These are phyloP conservation scores for Leptothorax acervorum DNA, from an alignment of 2,888 invertebrate genomes.

Conservation along the genomic window DNA sequence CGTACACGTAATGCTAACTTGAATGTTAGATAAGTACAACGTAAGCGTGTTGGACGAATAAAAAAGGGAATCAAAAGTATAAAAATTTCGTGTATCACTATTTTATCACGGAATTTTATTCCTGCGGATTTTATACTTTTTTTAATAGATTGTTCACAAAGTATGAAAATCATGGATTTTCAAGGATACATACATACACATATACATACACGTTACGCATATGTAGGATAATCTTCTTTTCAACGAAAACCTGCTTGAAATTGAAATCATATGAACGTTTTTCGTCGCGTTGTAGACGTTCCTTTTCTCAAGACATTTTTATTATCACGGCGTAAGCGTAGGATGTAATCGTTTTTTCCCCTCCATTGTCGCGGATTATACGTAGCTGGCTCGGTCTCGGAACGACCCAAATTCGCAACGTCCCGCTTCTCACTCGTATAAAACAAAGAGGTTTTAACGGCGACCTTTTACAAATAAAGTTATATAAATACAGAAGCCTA, in stretches of 20 bases:
- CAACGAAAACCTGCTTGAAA: slow-evolving; percentile 17
- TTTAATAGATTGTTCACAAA: not conserved
- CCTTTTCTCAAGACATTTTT: slow-evolving; percentile 30
- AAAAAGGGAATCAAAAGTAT: not conserved
- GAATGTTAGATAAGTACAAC: not conserved
- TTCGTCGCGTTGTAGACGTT: slow-evolving; percentile 12
- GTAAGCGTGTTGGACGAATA: not conserved
- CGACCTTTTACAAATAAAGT: slow-evolving; percentile 14
- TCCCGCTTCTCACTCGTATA: not conserved
- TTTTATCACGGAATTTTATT: slow-evolving; percentile 19
- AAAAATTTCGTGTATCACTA: not conserved
- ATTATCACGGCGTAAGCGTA: not conserved
- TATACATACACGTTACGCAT: not conserved
- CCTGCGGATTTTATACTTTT: not conserved
- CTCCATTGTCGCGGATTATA: slow-evolving; percentile 24
- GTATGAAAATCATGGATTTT: not conserved
- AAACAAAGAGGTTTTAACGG: slow-evolving; percentile 2
- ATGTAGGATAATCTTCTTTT: slow-evolving; percentile 30
- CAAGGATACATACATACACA: not conserved
- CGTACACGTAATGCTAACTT: not conserved
- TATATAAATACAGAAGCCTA: not conserved
- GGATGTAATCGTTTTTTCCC: slow-evolving; percentile 13
- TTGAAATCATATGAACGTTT: slow-evolving; percentile 40
- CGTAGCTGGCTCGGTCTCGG: not conserved
- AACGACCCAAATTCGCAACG: slow-evolving; percentile 1